Percentiles rank a stretch among this genome's conserved stretches.
phyloP scores from a whole-genome alignment of 2,888 invertebrate species.

The Saturnia japonica region DNA sequence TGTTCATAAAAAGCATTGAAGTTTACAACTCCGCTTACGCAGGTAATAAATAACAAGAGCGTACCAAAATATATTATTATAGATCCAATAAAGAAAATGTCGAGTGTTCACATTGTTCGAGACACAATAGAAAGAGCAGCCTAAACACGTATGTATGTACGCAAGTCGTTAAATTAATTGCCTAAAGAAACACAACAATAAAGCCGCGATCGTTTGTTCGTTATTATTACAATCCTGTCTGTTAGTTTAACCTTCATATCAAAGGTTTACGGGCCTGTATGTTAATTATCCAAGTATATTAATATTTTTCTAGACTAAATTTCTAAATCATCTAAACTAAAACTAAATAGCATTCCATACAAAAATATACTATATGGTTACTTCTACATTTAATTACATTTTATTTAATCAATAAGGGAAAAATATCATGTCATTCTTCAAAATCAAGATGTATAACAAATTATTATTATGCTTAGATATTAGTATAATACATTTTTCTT shows the following conservation, averaged over 20 bases:
- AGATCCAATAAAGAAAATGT: slow-evolving; percentile 21
- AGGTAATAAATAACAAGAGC: background rate
- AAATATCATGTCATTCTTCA: background rate
- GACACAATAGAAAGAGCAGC: background rate
- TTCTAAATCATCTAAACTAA: too few species aligned
- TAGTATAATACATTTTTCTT: background rate
- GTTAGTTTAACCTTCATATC: slow-evolving; percentile 4
- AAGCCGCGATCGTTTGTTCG: background rate
- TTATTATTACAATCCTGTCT: background rate
- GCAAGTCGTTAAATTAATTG: slow-evolving; percentile 11
- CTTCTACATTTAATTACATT: too few species aligned
- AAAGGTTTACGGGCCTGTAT: background rate
- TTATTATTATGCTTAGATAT: background rate
- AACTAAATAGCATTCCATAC: too few species aligned
- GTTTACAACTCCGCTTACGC: background rate
- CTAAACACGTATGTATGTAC: slow-evolving; percentile 1
- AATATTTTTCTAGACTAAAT: too few species aligned
- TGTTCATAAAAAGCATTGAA: background rate
- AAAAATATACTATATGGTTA: too few species aligned
- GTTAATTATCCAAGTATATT: background rate
- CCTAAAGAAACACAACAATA: slow-evolving; percentile 11
- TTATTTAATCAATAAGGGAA: too few species aligned
- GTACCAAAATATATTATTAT: background rate
- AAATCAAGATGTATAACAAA: background rate
- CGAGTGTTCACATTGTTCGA: slow-evolving; percentile 11